Conservation (phyloP, 2,888 invertebrate species). For the Microctonus aethiopoides region DNA sequence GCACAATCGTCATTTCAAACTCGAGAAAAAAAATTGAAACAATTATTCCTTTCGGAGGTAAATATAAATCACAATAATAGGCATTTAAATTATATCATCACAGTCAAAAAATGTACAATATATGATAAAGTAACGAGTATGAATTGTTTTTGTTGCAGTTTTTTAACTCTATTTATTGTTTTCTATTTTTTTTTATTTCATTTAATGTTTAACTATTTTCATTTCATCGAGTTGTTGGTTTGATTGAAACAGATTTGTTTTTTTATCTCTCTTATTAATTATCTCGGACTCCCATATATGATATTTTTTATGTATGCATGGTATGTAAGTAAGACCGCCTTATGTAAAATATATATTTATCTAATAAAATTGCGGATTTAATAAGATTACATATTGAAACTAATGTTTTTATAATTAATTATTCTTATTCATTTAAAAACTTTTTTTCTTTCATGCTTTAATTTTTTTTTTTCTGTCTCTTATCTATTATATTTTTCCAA, state of each 20-base stretch:
- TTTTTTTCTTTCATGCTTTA: conserved; percentile 15
- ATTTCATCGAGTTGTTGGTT: background rate
- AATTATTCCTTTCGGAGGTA: background rate
- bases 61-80: conserved; percentile 1
- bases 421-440: background rate
- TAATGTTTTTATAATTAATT: background rate
- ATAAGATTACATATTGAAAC: background rate
- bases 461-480: background rate
- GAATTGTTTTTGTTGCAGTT: conserved; percentile 33
- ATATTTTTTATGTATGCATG: background rate
- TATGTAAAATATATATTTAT: conserved; percentile 36
- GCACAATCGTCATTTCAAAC: background rate
- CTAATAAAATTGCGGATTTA: background rate
- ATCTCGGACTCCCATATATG: conserved; percentile 4
- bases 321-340: conserved; percentile 40
- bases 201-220: background rate
- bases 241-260: background rate
- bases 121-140: conserved; percentile 49
- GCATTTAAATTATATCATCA: conserved; percentile 48
- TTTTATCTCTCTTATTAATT: too few species aligned
- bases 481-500: background rate
- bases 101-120: conserved; percentile 54
- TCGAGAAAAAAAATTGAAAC: background rate
- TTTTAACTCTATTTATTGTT: background rate
- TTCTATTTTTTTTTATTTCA: background rate